phyloP scores from a whole-genome alignment of 2,888 invertebrate species.

The Caenorhabditis sulstoni region DNA sequence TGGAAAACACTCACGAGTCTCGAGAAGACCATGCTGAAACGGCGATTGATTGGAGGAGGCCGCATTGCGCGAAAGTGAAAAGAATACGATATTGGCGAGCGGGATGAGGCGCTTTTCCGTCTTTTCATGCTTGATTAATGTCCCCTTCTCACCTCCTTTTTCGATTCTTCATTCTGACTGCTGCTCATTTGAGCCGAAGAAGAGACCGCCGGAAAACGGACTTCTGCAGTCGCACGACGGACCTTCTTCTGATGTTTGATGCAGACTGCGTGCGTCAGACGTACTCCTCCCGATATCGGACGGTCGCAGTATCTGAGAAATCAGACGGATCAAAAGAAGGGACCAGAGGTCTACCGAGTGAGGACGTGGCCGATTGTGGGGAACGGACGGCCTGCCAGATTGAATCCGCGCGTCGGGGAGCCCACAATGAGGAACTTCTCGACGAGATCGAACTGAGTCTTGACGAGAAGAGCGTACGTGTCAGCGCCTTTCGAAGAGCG shows the following conservation, averaged over 20 bases:
- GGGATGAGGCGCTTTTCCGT: not conserved
- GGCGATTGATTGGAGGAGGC: slow-evolving; percentile 24
- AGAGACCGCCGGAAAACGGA: slow-evolving; percentile 8
- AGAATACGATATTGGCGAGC: not conserved
- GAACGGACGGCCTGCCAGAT: slow-evolving; percentile 62
- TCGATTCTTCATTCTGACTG: slow-evolving; percentile 41
- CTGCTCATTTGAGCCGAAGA: slow-evolving; percentile 21
- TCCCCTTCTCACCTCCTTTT: not conserved
- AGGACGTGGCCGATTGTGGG: slow-evolving; percentile 61
- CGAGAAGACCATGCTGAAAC: slow-evolving; percentile 31
- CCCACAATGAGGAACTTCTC: slow-evolving; percentile 65
- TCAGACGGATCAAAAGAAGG: not conserved
- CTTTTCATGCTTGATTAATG: slow-evolving; percentile 28
- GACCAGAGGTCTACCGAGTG: slow-evolving; percentile 41
- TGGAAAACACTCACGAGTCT: slow-evolving; percentile 24
- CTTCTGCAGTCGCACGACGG: slow-evolving; percentile 26
- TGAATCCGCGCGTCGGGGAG: slow-evolving; percentile 48
- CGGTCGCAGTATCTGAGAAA: slow-evolving; percentile 61
- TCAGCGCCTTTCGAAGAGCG: slow-evolving; percentile 61
- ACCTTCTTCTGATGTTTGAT: slow-evolving; percentile 20
- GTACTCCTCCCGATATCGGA: slow-evolving; percentile 60
- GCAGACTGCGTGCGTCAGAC: slow-evolving; percentile 59
- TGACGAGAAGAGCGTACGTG: slow-evolving; percentile 63
- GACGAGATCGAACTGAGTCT: slow-evolving; percentile 57
- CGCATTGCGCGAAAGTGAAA: not conserved